These are phyloP conservation scores for Octomys mimax DNA, from an alignment of 2,797 vertebrate genomes.

Conservation along the genomic window DNA sequence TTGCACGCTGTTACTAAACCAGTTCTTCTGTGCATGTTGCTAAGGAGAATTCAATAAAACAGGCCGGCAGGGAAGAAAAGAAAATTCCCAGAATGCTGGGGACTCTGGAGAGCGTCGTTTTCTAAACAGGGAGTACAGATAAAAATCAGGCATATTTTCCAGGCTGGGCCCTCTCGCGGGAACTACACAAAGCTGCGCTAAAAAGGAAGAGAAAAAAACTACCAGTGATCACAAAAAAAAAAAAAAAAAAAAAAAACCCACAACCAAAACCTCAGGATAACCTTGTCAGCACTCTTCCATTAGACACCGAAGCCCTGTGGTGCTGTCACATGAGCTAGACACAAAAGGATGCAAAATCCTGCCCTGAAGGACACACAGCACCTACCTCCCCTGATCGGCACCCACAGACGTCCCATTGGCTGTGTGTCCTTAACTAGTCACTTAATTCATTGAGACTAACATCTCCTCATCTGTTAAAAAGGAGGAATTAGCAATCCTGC, in stretches of 20 bases:
- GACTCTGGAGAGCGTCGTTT: slow-evolving; percentile 37
- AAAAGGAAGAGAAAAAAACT: background rate
- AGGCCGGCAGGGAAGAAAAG: slow-evolving; percentile 60
- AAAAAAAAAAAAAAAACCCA: no score
- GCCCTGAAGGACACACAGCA: background rate
- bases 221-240: background rate
- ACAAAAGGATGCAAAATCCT: background rate
- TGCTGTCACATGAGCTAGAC: background rate
- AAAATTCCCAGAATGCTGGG: slow-evolving; percentile 61
- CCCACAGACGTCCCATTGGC: background rate
- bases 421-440: background rate
- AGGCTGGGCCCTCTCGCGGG: background rate
- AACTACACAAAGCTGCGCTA: slow-evolving; percentile 34
- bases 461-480: background rate
- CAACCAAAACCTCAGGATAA: background rate
- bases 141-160: slow-evolving; percentile 40
- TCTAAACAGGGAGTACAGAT: slow-evolving; percentile 29
- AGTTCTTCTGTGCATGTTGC: slow-evolving; percentile 76
- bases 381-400: background rate
- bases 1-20: slow-evolving; percentile 64
- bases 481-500: background rate
- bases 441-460: background rate
- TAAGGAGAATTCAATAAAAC: slow-evolving; percentile 71
- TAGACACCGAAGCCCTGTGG: background rate
- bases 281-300: background rate